phyloP scores from a whole-genome alignment of 1,140 invertebrate genomes.

The Drosophila paulistorum region DNA sequence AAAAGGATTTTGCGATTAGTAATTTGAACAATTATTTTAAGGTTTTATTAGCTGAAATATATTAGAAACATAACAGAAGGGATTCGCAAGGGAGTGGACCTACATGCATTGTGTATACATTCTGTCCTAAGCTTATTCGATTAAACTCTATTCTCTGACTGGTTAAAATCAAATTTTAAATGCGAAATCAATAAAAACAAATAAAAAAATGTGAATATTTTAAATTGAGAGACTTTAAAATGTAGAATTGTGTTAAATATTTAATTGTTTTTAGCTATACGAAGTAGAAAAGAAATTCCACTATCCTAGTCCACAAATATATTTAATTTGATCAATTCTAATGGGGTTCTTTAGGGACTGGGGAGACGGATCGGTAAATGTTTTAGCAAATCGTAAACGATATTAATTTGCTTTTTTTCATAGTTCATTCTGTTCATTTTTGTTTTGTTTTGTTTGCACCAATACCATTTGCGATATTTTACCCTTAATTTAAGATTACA shows the following conservation, averaged over 20 bases:
- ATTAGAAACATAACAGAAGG: slow-evolving; percentile 23
- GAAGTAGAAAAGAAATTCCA: not conserved
- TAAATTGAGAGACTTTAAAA: too few relatives aligned
- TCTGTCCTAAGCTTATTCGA: slow-evolving; percentile 27
- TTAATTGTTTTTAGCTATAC: not conserved
- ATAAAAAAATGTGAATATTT: too few relatives aligned
- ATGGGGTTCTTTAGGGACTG: not conserved
- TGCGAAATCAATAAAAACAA: not conserved
- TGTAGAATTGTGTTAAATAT: not conserved
- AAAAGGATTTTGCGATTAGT: slow-evolving; percentile 74
- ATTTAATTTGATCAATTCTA: not conserved
- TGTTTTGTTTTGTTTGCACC: slow-evolving; percentile 62
- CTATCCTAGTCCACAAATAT: not conserved
- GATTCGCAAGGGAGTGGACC: slow-evolving; percentile 13
- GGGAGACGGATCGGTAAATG: not conserved
- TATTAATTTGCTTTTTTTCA: slow-evolving; percentile 16
- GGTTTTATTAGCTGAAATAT: slow-evolving; percentile 46
- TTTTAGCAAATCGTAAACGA: slow-evolving; percentile 3
- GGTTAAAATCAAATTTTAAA: not conserved
- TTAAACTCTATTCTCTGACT: slow-evolving; percentile 12
- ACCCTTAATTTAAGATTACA: slow-evolving; percentile 82
- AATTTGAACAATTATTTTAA: slow-evolving; percentile 45
- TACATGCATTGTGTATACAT: not conserved
- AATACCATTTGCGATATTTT: slow-evolving; percentile 83
- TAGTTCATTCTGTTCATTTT: slow-evolving; percentile 40